Conservation (phyloP, 2,113 vertebrate genomes). For the Setophaga petechia region DNA sequence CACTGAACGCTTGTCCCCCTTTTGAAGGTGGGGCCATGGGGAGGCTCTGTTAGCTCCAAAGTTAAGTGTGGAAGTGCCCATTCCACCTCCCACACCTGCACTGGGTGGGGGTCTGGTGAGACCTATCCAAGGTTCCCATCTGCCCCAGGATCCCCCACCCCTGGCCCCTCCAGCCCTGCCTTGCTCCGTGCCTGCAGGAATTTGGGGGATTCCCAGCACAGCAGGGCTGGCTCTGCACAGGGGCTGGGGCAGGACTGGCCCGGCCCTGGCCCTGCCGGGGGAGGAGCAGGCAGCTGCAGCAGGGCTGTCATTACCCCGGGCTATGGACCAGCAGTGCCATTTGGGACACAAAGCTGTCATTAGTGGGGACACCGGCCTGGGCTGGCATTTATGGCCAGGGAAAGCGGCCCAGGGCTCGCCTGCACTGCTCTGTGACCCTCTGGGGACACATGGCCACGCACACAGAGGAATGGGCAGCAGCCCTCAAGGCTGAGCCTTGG, state of each 20-base stretch:
- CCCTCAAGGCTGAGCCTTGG: not conserved
- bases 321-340: fast-evolving
- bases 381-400: fast-evolving
- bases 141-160: not conserved
- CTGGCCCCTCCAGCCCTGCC: not conserved
- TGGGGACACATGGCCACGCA: not conserved
- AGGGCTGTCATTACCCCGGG: not conserved
- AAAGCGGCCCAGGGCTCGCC: fast-evolving
- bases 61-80: too few relatives aligned
- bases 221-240: not conserved
- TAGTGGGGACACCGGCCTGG: not conserved
- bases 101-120: fast-evolving
- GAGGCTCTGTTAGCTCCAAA: not conserved
- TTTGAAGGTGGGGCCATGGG: not conserved
- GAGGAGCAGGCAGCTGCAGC: not conserved
- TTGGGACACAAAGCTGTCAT: not conserved
- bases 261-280: not conserved
- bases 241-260: not conserved
- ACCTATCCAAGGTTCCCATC: not conserved
- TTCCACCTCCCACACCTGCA: not conserved
- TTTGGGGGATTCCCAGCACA: not conserved
- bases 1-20: fast-evolving
- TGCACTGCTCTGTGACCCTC: not conserved
- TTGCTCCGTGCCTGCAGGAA: not conserved
- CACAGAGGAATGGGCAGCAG: not conserved